Evolutionary conservation across 2,797 vertebrate genomes (phyloP).

Genomic region (Aselliscus stoliczkanus): DNA sequence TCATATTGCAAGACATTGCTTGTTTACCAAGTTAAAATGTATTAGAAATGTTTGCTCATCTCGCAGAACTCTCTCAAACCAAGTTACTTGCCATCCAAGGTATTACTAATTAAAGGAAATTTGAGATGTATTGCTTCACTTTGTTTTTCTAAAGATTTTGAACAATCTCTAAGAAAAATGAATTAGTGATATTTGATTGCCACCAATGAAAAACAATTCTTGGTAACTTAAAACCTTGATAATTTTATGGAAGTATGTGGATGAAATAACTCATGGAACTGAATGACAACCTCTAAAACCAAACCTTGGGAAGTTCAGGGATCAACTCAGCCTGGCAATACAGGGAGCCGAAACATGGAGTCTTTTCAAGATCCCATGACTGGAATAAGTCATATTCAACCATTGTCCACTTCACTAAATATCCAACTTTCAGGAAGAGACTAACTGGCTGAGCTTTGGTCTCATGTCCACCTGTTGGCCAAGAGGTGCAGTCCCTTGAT

Average conservation of each 20-base stretch:
- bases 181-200: neutral
- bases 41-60: no score
- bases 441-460: neutral
- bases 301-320: neutral
- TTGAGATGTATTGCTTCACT: neutral
- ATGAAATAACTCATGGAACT: neutral
- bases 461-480: neutral
- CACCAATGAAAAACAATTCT: neutral
- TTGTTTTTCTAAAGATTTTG: neutral
- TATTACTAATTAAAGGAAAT: neutral
- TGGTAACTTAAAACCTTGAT: neutral
- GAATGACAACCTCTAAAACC: neutral
- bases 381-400: neutral
- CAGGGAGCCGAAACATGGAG: neutral
- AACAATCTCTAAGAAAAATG: neutral
- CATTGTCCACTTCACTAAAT: neutral
- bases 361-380: neutral
- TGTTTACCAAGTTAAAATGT: no score
- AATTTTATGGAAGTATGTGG: neutral
- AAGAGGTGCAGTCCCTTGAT: neutral
- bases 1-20: no score
- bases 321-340: neutral
- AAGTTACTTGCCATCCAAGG: no score
- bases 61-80: no score
- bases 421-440: neutral